A percentile compares a stretch with the other conserved stretches of the same genome.
Conservation (phyloP, 1,140 invertebrate genomes). For the Solenopsis invicta region DNA sequence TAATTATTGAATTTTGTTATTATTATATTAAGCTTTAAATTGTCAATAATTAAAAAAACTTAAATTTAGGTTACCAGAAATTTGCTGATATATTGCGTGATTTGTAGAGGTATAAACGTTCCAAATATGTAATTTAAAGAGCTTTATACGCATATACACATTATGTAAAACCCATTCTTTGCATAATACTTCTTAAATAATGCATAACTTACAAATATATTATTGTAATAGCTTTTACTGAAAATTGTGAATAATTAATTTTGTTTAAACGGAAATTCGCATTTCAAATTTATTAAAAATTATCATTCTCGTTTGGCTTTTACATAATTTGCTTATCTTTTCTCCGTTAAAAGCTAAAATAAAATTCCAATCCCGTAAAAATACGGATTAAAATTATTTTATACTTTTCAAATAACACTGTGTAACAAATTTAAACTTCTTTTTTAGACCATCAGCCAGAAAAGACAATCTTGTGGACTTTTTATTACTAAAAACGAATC, state of each 20-base stretch:
- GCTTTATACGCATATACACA: too few relatives aligned
- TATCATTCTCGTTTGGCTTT: neutral
- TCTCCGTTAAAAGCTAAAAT: neutral
- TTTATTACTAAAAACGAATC: too few relatives aligned
- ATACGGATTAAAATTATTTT: neutral
- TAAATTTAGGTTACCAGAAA: neutral
- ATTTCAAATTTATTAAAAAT: neutral
- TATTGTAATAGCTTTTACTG: neutral
- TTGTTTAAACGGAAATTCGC: neutral
- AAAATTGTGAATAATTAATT: neutral
- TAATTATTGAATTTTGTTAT: neutral
- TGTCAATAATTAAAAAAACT: neutral
- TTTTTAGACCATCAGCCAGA: too few relatives aligned
- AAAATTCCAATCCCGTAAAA: neutral
- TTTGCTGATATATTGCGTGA: neutral
- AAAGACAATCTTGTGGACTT: too few relatives aligned
- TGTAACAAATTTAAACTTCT: too few relatives aligned
- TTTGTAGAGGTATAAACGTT: neutral
- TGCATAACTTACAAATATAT: neutral
- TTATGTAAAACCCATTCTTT: neutral
- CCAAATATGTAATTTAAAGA: neutral
- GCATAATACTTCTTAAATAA: neutral
- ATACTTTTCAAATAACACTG: slow-evolving; percentile 4
- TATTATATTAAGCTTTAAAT: neutral
- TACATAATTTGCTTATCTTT: neutral